These are phyloP conservation scores for Oreochromis niloticus DNA, from an alignment of 2,113 vertebrate genomes.

Conservation along the genomic window DNA sequence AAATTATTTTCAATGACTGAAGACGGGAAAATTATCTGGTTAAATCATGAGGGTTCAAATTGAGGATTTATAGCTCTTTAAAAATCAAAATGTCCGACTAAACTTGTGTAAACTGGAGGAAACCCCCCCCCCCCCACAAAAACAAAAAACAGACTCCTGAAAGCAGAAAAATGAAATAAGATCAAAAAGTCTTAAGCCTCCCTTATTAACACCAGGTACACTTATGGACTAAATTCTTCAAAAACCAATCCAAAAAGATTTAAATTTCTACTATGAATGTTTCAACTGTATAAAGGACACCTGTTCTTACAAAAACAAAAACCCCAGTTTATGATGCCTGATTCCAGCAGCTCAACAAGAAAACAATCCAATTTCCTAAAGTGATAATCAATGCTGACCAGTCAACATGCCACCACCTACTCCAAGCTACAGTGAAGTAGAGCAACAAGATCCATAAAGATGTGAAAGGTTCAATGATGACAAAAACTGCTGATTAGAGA, in stretches of 20 bases:
- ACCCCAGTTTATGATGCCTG: fast-evolving
- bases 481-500: no score
- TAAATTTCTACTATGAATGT: not conserved
- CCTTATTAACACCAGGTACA: not conserved
- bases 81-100: no score
- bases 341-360: not conserved
- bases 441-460: fast-evolving
- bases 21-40: not conserved
- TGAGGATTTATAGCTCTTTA: not conserved
- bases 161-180: not conserved
- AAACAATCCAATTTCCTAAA: not conserved
- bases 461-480: not conserved
- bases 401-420: not conserved
- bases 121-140: no score
- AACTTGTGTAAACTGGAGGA: not conserved
- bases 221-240: not conserved
- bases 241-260: not conserved
- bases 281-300: not conserved
- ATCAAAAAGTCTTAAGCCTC: no score
- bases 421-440: not conserved
- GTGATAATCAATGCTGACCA: not conserved
- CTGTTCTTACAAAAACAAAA: not conserved
- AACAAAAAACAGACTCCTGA: no score
- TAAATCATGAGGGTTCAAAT: no score
- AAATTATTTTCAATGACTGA: not conserved